phyloP scores from a whole-genome alignment of 2,888 invertebrate genomes.

The Agrotis segetum region DNA sequence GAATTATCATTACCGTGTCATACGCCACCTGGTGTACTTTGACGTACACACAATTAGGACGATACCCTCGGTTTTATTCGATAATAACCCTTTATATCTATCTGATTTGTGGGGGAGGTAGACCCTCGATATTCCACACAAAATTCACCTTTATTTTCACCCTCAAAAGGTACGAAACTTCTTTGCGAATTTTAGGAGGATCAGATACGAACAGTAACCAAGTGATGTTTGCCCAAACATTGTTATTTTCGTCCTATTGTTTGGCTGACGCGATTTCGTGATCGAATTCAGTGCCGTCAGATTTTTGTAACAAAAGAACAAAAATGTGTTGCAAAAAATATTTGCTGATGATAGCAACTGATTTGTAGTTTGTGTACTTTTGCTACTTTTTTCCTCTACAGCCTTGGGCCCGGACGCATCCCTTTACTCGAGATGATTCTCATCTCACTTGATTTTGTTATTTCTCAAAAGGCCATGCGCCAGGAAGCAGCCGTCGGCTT shows the following conservation, averaged over 20 bases:
- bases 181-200: slow-evolving; percentile 36
- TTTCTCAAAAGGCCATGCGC: slow-evolving; percentile 41
- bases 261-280: slow-evolving; percentile 75
- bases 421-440: slow-evolving; percentile 34
- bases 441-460: slow-evolving; percentile 23
- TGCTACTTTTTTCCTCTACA: slow-evolving; percentile 41
- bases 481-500: slow-evolving; percentile 47
- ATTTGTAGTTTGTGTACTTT: slow-evolving; percentile 51
- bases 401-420: slow-evolving; percentile 55
- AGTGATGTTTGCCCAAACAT: slow-evolving; percentile 75
- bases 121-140: slow-evolving; percentile 10
- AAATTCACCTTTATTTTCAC: slow-evolving; percentile 45
- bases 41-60: slow-evolving; percentile 64
- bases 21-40: slow-evolving; percentile 67
- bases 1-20: slow-evolving; percentile 68
- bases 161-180: slow-evolving; percentile 19
- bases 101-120: slow-evolving; percentile 70
- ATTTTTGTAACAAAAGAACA: slow-evolving; percentile 78
- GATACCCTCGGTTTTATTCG: slow-evolving; percentile 62
- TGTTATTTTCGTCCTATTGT: slow-evolving; percentile 77
- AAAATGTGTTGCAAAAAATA: slow-evolving; percentile 67
- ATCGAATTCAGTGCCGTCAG: slow-evolving; percentile 79
- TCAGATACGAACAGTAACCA: slow-evolving; percentile 54
- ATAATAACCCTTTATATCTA: slow-evolving; percentile 77
- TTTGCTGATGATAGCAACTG: slow-evolving; percentile 66